Percentiles rank a stretch among this genome's conserved stretches.
Conservation (phyloP, 2,113 vertebrate genomes). For the Pardalotus punctatus region DNA sequence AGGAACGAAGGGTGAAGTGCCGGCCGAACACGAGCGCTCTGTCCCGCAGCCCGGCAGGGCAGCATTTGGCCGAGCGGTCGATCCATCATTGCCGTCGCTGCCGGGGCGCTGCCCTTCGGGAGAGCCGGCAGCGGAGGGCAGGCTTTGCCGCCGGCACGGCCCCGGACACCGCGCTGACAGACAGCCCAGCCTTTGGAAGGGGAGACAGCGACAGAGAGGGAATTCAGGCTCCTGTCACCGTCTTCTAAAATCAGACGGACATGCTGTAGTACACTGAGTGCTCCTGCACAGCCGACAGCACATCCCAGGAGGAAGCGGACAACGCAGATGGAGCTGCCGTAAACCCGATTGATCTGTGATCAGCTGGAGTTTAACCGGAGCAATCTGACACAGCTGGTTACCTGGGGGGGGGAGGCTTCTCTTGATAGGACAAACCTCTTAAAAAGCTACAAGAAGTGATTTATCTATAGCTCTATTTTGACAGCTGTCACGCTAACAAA, state of each 20-base stretch:
- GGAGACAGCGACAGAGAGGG: rapidly evolving
- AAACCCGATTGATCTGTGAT: rapidly evolving
- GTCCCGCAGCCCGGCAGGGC: not conserved
- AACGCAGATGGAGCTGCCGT: rapidly evolving
- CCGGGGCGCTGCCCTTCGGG: not conserved
- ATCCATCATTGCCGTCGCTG: rapidly evolving
- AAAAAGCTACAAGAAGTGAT: not conserved
- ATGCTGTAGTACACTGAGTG: rapidly evolving
- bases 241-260: not conserved
- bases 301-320: not conserved
- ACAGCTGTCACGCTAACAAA: not conserved
- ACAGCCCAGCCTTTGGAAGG: too few relatives aligned
- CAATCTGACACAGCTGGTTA: not conserved
- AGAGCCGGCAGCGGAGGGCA: not conserved
- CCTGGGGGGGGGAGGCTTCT: not conserved
- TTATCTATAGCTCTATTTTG: not conserved
- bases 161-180: rapidly evolving
- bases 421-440: not conserved
- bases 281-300: not conserved
- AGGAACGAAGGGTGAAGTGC: not conserved
- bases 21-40: rapidly evolving
- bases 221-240: not conserved
- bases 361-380: not conserved
- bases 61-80: rapidly evolving
- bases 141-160: not conserved